Percentiles rank a stretch among this genome's conserved stretches.
Conservation (phyloP, 2,113 vertebrate species). For the Thunnus thynnus region DNA sequence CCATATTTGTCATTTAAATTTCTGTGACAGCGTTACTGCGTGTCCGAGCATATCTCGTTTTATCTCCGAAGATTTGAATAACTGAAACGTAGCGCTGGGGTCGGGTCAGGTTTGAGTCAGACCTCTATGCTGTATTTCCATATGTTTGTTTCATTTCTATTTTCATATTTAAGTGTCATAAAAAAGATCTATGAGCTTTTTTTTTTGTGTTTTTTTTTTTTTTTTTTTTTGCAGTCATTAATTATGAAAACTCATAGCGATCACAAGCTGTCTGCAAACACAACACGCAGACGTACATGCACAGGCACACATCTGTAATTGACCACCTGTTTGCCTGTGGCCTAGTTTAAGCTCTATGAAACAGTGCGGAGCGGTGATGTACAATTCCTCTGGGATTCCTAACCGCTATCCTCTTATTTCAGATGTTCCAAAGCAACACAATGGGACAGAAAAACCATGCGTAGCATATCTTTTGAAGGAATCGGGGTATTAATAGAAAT, state of each 20-base stretch:
- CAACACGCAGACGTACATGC: background rate
- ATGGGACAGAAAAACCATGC: constrained; percentile 16
- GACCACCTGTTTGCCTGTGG: constrained; percentile 71
- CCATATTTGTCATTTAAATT: too few relatives aligned
- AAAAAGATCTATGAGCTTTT: constrained; percentile 8
- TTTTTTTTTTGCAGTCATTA: constrained; percentile 10
- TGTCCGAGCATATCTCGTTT: background rate
- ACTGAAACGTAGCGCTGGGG: background rate
- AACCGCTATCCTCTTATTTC: constrained; percentile 46
- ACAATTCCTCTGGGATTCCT: constrained; percentile 39
- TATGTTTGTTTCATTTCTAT: background rate
- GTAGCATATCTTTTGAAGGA: constrained; percentile 41
- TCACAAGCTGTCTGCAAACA: constrained; percentile 13
- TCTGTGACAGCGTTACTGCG: too few relatives aligned
- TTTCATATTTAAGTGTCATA: constrained; percentile 11
- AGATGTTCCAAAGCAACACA: constrained; percentile 53
- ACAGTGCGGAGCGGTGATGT: constrained; percentile 12
- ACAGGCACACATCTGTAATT: constrained; percentile 59
- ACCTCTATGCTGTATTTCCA: background rate
- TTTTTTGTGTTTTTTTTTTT: background rate
- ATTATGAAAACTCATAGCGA: constrained; percentile 16
- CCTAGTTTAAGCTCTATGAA: constrained; percentile 61
- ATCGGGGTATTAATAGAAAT: constrained; percentile 43
- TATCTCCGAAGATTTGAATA: background rate
- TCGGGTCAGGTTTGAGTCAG: background rate